A percentile compares a stretch with the other conserved stretches of the same genome.
phyloP scores from a whole-genome alignment of 2,113 vertebrate genomes.

The Colinus virginianus region DNA sequence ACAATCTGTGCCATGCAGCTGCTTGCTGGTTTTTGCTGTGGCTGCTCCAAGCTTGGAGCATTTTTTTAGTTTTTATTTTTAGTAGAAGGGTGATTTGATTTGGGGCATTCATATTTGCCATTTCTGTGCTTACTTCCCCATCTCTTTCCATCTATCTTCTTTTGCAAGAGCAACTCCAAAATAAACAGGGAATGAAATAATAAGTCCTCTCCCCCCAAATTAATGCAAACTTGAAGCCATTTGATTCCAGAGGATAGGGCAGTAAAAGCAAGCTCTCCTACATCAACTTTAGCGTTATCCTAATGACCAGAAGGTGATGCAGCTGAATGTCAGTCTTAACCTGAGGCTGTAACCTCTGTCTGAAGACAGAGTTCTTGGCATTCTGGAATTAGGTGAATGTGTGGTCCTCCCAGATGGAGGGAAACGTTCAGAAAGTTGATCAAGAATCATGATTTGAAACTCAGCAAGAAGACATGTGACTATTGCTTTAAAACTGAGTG shows the following conservation, averaged over 20 bases:
- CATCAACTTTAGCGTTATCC: background rate
- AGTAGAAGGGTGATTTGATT: background rate
- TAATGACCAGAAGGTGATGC: fast-evolving
- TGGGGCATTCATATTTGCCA: background rate
- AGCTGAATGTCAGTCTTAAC: background rate
- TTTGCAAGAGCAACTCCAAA: background rate
- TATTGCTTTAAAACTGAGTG: background rate
- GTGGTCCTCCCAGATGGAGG: background rate
- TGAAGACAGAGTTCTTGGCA: background rate
- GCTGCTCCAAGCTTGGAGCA: background rate
- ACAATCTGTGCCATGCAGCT: background rate
- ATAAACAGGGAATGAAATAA: background rate
- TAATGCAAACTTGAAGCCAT: background rate
- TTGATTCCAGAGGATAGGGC: background rate
- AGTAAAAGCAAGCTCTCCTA: background rate
- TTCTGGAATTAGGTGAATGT: background rate
- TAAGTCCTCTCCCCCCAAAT: background rate
- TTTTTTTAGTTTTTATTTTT: background rate
- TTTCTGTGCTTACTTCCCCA: background rate
- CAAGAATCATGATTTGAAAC: background rate
- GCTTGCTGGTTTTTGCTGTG: background rate
- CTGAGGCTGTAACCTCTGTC: background rate
- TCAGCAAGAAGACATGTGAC: background rate
- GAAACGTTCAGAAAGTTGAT: background rate
- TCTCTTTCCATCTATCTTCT: background rate